Evolutionary conservation across 2,113 vertebrate genomes (phyloP).

Genomic region (Cyprinodon brontotheroides): DNA sequence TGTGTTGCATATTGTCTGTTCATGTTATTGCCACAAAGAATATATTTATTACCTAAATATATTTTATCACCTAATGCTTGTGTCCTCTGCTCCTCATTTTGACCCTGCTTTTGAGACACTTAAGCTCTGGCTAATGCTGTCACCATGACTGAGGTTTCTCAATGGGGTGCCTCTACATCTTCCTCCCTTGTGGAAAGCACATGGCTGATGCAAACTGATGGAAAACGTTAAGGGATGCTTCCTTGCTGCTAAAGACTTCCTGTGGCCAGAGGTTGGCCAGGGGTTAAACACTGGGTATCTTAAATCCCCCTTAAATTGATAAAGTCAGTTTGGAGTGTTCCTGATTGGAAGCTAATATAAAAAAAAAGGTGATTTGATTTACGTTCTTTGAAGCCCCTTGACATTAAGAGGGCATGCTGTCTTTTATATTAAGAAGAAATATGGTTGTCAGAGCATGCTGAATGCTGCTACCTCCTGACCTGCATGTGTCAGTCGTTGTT

Average conservation of each 20-base stretch:
- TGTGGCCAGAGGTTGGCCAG: constrained; percentile 52
- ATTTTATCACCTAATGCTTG: not conserved
- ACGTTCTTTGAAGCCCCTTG: not conserved
- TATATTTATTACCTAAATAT: not conserved
- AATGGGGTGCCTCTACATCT: constrained; percentile 23
- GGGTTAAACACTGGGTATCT: constrained; percentile 23
- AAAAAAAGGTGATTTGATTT: not conserved
- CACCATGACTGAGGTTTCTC: constrained; percentile 23
- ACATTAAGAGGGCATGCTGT: constrained; percentile 3
- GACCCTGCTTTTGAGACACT: not conserved
- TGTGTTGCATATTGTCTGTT: not conserved
- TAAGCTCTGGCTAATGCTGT: constrained; percentile 24
- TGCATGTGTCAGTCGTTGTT: constrained; percentile 61
- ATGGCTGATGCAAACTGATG: constrained; percentile 18
- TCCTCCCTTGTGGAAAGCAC: constrained; percentile 58
- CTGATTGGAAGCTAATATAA: not conserved
- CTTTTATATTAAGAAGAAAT: constrained; percentile 35
- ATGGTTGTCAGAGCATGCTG: constrained; percentile 16
- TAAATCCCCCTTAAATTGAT: constrained; percentile 58
- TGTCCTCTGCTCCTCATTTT: not conserved
- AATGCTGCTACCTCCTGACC: constrained; percentile 40
- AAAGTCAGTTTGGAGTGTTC: not conserved
- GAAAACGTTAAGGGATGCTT: constrained; percentile 13
- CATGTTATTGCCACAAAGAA: not conserved
- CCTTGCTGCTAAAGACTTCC: constrained; percentile 50